Evolutionary conservation across 2,113 vertebrate genomes (phyloP), one percentile per base, ranked within the genome.

Genomic region (Hemiscyllium ocellatum): DNA sequence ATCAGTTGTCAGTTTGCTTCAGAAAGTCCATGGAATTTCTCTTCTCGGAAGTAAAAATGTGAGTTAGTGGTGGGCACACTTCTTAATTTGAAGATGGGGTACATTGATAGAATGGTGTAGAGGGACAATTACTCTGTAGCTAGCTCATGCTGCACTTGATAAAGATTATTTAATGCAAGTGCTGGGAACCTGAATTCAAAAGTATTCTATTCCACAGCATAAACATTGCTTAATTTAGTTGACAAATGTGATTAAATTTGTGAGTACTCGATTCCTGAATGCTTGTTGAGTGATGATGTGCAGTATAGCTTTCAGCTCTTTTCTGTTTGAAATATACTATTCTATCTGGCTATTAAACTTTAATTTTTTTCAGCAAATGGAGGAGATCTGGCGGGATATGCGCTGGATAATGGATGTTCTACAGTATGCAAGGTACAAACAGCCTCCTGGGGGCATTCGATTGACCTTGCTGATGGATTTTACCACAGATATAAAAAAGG

Each of bases 381-480:
- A 99, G 96, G 98, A 99, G 96, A 97, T 98, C 96, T 99, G 98
- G 98, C 97, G 98, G 0, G 98, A 99, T 96, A 97, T 98, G 65
- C 97, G 98, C 86, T 99, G 98, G 98, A 98, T 99, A 96, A 98
- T 98, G 98, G 98, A 98, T 1, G 98, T 98, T 37, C 97, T 99
- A 96, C 98, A 99, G 96, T 98, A 98, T 0, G 98, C 98, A 12
- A 98, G 98, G 94, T 99, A 98, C 97, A 99, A 99, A 96, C 98
- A 99, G 97, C 98, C 98, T 4, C 97, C 97, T 0, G 98, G 98
- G 4, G 98, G 98, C 13, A 97, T 99, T 76, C 98, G 97, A 26
- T 97, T 99, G 91, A 96, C 97, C 0, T 98, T 98, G 97, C 98
- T 99, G 94, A 97, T 99, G 50, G 97, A 98, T 8, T 97, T 98